Conservation (phyloP, 1,140 invertebrate species). For the Zeugodacus cucurbitae region DNA sequence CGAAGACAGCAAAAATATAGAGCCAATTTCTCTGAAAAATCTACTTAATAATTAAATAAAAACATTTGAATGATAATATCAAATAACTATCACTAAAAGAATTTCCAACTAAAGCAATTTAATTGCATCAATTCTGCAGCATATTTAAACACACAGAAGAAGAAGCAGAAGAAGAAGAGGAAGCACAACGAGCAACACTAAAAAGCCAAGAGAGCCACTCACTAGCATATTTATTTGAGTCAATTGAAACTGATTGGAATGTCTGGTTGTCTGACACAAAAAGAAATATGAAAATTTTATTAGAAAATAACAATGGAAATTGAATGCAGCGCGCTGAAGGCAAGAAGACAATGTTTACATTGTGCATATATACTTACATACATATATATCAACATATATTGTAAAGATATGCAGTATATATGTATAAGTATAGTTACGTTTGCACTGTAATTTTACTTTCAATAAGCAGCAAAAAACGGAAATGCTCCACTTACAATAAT, state of each 20-base stretch:
- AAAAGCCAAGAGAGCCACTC: background rate
- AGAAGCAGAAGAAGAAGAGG: too few species aligned
- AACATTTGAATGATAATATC: too few species aligned
- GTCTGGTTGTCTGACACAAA: background rate
- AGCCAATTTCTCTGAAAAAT: too few species aligned
- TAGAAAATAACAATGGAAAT: background rate
- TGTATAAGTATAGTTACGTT: background rate
- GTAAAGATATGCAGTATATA: background rate
- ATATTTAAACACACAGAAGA: too few species aligned
- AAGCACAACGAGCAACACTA: background rate
- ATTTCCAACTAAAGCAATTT: too few species aligned
- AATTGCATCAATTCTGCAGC: too few species aligned
- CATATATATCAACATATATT: background rate
- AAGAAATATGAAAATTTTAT: constrained; percentile 3
- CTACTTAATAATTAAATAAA: too few species aligned
- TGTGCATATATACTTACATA: background rate
- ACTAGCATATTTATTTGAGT: background rate
- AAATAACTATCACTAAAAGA: too few species aligned
- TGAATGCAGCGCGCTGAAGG: background rate
- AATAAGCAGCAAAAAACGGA: background rate
- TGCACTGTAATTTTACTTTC: background rate
- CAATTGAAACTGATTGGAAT: background rate
- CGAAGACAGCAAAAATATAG: too few species aligned
- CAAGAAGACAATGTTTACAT: background rate
- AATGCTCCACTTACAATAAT: background rate